Conservation (phyloP, 2,888 invertebrate species). For the Tiliacea citrago region DNA sequence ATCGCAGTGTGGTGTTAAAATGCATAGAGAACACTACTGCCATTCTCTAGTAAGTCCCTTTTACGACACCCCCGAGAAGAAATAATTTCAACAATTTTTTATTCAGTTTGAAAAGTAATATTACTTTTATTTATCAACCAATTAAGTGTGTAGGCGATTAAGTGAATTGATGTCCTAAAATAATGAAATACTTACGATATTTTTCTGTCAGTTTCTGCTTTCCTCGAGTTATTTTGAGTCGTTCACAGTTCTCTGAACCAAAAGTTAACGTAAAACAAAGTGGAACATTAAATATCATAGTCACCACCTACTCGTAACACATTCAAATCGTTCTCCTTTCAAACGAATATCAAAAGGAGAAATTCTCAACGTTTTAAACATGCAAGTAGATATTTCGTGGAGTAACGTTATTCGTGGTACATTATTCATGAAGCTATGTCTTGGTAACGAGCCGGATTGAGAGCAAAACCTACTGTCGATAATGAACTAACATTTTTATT, state of each 20-base stretch:
- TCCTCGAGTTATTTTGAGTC: neutral
- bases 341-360: constrained; percentile 80
- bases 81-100: too few relatives aligned
- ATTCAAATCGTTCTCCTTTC: constrained; percentile 76
- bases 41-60: too few relatives aligned
- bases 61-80: too few relatives aligned
- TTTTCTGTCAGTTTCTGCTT: neutral
- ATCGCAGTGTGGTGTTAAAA: too few relatives aligned
- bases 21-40: too few relatives aligned
- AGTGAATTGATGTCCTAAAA: neutral
- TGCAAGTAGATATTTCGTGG: constrained; percentile 84
- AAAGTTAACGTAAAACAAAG: constrained; percentile 60
- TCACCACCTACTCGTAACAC: constrained; percentile 69
- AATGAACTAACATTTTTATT: constrained; percentile 86
- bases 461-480: constrained; percentile 83
- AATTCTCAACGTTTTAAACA: constrained; percentile 84
- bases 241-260: constrained; percentile 35
- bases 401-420: constrained; percentile 85
- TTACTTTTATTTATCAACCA: too few relatives aligned
- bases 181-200: neutral
- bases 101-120: too few relatives aligned
- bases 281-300: constrained; percentile 60
- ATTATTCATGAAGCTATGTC: constrained; percentile 88
- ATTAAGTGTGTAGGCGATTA: neutral
- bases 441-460: constrained; percentile 86